These are phyloP conservation scores for Belgica antarctica DNA, from an alignment of 2,888 invertebrate genomes.

Conservation along the genomic window DNA sequence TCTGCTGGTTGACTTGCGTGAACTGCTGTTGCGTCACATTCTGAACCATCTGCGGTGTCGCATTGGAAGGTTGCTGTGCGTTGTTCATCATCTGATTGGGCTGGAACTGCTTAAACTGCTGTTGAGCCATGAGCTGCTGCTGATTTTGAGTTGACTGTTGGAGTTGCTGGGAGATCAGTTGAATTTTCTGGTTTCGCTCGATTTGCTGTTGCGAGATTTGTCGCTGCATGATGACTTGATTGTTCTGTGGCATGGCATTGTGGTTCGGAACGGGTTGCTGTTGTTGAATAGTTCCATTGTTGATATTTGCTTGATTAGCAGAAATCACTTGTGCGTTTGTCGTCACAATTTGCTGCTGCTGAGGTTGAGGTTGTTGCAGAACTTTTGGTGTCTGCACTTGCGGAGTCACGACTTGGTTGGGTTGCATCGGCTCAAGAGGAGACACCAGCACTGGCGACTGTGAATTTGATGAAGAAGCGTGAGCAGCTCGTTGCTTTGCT, in stretches of 20 bases:
- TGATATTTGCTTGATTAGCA: not conserved
- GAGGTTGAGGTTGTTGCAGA: not conserved
- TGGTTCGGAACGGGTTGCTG: not conserved
- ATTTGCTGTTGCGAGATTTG: constrained; percentile 44
- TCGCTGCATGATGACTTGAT: constrained; percentile 44
- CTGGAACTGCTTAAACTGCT: constrained; percentile 32
- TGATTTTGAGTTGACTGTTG: constrained; percentile 45
- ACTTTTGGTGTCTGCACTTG: not conserved
- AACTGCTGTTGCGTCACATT: not conserved
- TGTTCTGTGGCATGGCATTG: constrained; percentile 35
- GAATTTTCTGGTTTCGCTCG: constrained; percentile 46
- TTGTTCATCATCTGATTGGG: constrained; percentile 16
- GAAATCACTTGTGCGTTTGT: constrained; percentile 46
- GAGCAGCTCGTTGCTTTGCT: constrained; percentile 45
- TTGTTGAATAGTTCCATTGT: not conserved
- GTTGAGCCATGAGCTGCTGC: constrained; percentile 37
- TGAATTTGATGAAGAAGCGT: not conserved
- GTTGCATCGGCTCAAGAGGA: not conserved
- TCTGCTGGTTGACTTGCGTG: constrained; percentile 44
- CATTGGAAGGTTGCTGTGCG: constrained; percentile 32
- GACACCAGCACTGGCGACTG: constrained; percentile 44
- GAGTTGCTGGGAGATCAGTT: constrained; percentile 45
- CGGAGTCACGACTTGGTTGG: not conserved
- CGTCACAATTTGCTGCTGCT: constrained; percentile 48
- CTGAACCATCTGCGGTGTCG: too few species aligned